These are phyloP conservation scores for Lates japonicus DNA, from an alignment of 2,797 vertebrate genomes.

Conservation along the genomic window DNA sequence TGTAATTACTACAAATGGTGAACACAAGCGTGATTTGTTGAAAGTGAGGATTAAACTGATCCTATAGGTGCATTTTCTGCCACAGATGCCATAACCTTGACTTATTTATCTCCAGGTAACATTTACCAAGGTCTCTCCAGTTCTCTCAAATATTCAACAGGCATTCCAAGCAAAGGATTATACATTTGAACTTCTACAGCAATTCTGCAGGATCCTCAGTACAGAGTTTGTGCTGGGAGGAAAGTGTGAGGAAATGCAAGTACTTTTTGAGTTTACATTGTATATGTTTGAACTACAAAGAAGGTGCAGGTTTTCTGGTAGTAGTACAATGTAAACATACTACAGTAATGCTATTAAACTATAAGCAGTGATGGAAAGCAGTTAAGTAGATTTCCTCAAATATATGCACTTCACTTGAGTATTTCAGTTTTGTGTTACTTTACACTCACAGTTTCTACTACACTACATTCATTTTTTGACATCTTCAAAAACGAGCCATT, in stretches of 20 bases:
- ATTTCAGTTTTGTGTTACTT: too few relatives aligned
- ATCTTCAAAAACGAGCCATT: too few relatives aligned
- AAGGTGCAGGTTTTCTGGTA: not conserved
- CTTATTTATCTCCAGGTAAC: not conserved
- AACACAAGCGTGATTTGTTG: not conserved
- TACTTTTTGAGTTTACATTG: not conserved
- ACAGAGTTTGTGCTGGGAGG: not conserved
- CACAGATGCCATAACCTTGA: not conserved
- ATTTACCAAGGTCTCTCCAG: not conserved
- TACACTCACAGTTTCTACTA: too few relatives aligned
- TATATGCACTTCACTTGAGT: too few relatives aligned
- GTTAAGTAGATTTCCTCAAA: too few relatives aligned
- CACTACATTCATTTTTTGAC: too few relatives aligned
- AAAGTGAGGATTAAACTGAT: constrained; percentile 2
- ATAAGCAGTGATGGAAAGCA: too few relatives aligned
- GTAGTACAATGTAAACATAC: not conserved
- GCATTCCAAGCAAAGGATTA: not conserved
- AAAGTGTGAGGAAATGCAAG: not conserved
- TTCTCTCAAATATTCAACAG: not conserved
- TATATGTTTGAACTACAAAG: not conserved
- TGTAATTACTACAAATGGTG: constrained; percentile 22
- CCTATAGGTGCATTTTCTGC: not conserved
- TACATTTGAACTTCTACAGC: not conserved
- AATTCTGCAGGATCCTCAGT: not conserved
- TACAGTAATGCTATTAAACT: too few relatives aligned